phyloP scores from a whole-genome alignment of 2,113 vertebrate species.

The Nymphicus hollandicus region DNA sequence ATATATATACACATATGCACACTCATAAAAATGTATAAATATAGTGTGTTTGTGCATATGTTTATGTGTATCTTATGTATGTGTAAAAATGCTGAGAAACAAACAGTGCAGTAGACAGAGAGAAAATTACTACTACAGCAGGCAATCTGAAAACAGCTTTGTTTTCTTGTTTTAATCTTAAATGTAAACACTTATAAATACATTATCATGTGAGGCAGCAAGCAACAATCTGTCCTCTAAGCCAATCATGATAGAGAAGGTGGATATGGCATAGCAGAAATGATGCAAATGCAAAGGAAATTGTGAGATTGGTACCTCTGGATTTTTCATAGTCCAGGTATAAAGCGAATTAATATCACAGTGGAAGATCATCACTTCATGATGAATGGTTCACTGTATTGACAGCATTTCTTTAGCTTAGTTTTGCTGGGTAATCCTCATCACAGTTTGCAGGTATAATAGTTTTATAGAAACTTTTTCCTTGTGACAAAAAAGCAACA shows the following conservation, averaged over 20 bases:
- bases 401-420: not conserved
- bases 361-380: not conserved
- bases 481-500: not conserved
- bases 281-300: not conserved
- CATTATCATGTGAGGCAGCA: not conserved
- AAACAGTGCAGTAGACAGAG: not conserved
- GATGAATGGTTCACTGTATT: not conserved
- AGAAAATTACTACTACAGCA: not conserved
- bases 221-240: not conserved
- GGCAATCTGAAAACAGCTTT: not conserved
- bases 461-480: not conserved
- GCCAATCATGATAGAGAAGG: not conserved
- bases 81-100: not conserved
- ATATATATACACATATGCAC: too few relatives aligned
- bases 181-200: not conserved
- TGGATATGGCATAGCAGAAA: not conserved
- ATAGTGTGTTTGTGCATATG: not conserved
- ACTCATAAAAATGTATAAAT: not conserved
- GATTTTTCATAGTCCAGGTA: not conserved
- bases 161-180: not conserved
- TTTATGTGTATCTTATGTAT: not conserved
- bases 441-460: not conserved
- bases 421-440: not conserved
- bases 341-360: not conserved
- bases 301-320: not conserved